phyloP scores from a whole-genome alignment of 2,113 vertebrate species.

The Galemys pyrenaicus region DNA sequence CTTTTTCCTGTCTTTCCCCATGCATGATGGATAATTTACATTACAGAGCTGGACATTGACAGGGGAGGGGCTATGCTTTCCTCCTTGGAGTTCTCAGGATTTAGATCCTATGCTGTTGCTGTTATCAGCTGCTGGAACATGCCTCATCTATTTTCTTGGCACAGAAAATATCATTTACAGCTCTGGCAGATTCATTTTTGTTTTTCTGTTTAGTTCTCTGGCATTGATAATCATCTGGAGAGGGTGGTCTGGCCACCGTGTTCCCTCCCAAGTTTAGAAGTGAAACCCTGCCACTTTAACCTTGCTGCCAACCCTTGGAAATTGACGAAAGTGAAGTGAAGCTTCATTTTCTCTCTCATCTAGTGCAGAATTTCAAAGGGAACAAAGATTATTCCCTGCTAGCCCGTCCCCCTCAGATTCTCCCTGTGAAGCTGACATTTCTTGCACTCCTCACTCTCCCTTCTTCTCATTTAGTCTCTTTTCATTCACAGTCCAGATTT shows the following conservation, averaged over 20 bases:
- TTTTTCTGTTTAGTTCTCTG: conserved; percentile 15
- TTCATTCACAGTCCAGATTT: background rate
- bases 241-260: background rate
- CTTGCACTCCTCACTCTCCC: background rate
- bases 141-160: background rate
- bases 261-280: background rate
- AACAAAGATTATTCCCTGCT: background rate
- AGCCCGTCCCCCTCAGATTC: background rate
- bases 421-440: background rate
- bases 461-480: background rate
- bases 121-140: background rate
- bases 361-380: background rate
- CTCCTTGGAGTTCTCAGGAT: background rate
- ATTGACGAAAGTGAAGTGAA: background rate
- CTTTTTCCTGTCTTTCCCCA: background rate
- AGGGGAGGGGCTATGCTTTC: background rate
- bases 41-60: background rate
- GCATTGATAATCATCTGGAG: background rate
- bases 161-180: background rate
- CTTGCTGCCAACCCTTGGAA: background rate
- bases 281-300: background rate
- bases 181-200: background rate
- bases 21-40: background rate
- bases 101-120: background rate
- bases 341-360: background rate